Evolutionary conservation across 1,140 invertebrate species (phyloP), one percentile per base, ranked within the genome.

Genomic region (Trachymyrmex cornetzi): DNA sequence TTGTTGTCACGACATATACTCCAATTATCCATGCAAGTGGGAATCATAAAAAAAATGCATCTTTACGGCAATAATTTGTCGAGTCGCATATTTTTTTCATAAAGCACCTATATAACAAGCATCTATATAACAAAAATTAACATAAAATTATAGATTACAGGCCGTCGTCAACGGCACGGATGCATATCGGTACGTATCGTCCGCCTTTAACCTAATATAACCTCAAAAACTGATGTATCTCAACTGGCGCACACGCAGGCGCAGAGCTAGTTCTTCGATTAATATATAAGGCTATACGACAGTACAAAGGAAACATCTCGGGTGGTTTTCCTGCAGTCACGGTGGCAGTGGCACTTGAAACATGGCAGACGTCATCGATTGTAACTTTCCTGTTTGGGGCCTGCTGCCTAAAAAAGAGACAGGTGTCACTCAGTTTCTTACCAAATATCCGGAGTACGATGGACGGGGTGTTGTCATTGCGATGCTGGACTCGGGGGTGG

Each of bases 371-470:
- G 96, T 96, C 93, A 96, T 97, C 93, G 97, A 97, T 94, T 96
- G 96, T 93, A 97, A 98, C 90, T 99, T 98, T 96, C 98, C 98
- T 86, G 95, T 97, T 81, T 97, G 96, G 96, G 97, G 97, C 89
- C 96, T 99, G 92, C 96, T 99, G 91, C 99, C 99, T n/a, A 99
- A 99, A 96, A 98, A 98, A 95, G 99, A 99, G 96, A 99, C 99
- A 71, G 98, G 98, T 77, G 98, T 99, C 30, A 96, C 97, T 44
- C 97, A 97, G 79, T 99, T 99, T 96, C 93, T 99, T 30, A 97
- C 96, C 88, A 99, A 99, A 96, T 97, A 99, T 96, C 98, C 99
- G 0, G 96, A 97, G 85, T 99, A 98, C 95, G 99, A 99, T 97
- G 99, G 99, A 11, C 96, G 98, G 93, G 98, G 97, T 93, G 97